Percentiles rank a stretch among this genome's conserved stretches.
Evolutionary conservation across 2,888 invertebrate genomes (phyloP).

Genomic region (Ephialtes manifestator): DNA sequence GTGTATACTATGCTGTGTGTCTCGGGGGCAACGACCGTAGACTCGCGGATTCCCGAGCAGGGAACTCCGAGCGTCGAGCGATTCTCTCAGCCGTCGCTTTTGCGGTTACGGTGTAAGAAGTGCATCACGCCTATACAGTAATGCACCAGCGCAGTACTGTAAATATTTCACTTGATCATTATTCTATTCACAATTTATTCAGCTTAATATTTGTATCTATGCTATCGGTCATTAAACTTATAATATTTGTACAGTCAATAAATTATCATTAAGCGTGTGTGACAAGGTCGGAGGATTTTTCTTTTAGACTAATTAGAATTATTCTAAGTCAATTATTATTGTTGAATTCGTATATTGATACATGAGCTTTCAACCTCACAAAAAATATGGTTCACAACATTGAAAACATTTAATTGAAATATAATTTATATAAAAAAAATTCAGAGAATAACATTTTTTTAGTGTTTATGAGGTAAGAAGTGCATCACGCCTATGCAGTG

Average conservation of each 20-base stretch:
- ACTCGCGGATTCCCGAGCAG: constrained; percentile 75
- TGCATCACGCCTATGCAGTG: constrained; percentile 21
- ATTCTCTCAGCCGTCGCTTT: constrained; percentile 48
- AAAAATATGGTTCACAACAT: too few species aligned
- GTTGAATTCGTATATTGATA: too few species aligned
- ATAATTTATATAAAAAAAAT: too few species aligned
- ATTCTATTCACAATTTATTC: constrained; percentile 28
- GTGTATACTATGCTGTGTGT: constrained; percentile 51
- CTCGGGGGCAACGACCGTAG: constrained; percentile 76
- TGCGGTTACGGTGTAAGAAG: constrained; percentile 57
- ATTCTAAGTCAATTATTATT: too few species aligned
- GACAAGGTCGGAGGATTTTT: too few species aligned
- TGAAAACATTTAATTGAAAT: too few species aligned
- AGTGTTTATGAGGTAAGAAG: too few species aligned
- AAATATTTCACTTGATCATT: constrained; percentile 14
- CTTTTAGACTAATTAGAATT: too few species aligned
- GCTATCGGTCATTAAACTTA: not conserved
- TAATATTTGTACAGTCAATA: too few species aligned
- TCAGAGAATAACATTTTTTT: too few species aligned
- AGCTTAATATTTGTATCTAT: not conserved
- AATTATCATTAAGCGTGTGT: too few species aligned
- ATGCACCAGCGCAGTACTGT: not conserved
- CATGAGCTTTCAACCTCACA: too few species aligned
- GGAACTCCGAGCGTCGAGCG: constrained; percentile 59
- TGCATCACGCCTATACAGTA: constrained; percentile 22